A percentile compares a stretch with the other conserved stretches of the same genome.
Conservation (phyloP, 30 jellyfish, hydroid and myxozoan genomes). For the Pseudorhiza aurosa region DNA sequence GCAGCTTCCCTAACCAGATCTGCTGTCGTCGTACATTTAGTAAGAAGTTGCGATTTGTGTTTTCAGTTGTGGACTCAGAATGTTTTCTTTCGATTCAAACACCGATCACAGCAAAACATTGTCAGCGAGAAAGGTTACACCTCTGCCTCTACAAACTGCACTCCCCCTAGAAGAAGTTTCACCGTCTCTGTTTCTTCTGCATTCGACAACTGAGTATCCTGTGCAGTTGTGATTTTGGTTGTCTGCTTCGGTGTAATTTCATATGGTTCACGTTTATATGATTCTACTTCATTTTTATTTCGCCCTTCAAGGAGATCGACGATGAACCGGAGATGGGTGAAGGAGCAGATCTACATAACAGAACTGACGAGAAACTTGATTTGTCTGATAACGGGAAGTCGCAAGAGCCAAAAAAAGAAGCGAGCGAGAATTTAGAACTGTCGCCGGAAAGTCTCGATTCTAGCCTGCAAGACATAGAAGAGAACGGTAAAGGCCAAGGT, state of each 20-base stretch:
- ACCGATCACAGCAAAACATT: no score
- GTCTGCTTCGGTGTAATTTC: no score
- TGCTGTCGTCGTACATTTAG: no score
- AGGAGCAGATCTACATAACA: conserved; percentile 35
- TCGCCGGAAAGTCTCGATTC: conserved; percentile 53
- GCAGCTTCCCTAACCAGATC: no score
- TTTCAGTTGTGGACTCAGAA: no score
- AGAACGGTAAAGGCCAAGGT: conserved; percentile 19
- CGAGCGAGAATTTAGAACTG: conserved; percentile 33
- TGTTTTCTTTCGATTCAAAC: no score
- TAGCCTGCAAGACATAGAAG: conserved; percentile 45
- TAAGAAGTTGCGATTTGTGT: no score
- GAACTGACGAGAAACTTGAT: conserved; percentile 53
- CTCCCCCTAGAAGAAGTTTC: not conserved
- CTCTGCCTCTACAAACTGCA: not conserved
- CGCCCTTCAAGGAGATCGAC: conserved; percentile 35
- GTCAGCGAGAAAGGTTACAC: no score
- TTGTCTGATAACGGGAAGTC: conserved; percentile 27
- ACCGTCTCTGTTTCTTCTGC: not conserved
- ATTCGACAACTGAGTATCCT: no score
- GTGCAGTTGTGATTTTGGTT: no score
- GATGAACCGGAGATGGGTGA: conserved; percentile 67
- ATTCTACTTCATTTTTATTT: not conserved
- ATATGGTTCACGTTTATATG: no score
- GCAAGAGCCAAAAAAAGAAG: conserved; percentile 2